phyloP scores from a whole-genome alignment of 35 echinoderm and acorn worm species.

The Diadema setosum region DNA sequence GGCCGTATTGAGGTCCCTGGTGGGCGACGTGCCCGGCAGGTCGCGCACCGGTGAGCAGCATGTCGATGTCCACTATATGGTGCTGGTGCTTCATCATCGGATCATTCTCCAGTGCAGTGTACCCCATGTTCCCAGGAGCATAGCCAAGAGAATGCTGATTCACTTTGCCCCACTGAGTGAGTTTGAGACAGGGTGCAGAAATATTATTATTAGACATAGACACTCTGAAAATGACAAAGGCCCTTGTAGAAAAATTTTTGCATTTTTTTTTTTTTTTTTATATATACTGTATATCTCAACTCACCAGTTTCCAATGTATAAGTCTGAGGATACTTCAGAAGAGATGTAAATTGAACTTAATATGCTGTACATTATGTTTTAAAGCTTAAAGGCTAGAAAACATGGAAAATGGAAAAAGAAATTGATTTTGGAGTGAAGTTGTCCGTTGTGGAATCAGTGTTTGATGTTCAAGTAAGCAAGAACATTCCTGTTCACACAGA shows the following conservation, averaged over 20 bases:
- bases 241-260: too few species aligned
- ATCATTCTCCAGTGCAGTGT: conserved; percentile 49
- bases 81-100: conserved; percentile 59
- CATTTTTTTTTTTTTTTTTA: background rate
- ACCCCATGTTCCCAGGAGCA: conserved; percentile 19
- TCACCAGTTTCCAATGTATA: background rate
- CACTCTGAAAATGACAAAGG: background rate
- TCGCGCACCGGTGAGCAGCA: background rate
- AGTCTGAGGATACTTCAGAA: background rate
- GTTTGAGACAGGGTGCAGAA: too few species aligned
- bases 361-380: too few species aligned
- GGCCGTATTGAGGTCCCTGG: background rate
- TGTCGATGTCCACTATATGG: conserved; percentile 51
- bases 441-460: too few species aligned
- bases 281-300: background rate
- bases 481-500: too few species aligned
- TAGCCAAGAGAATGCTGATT: conserved; percentile 31
- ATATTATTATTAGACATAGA: background rate
- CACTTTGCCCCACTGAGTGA: conserved; percentile 49
- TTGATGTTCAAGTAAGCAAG: too few species aligned
- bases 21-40: too few species aligned
- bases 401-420: too few species aligned
- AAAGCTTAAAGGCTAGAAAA: too few species aligned
- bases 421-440: too few species aligned
- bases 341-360: background rate